Evolutionary conservation across 1,140 invertebrate species (phyloP).

Genomic region (Cydia fagiglandana): DNA sequence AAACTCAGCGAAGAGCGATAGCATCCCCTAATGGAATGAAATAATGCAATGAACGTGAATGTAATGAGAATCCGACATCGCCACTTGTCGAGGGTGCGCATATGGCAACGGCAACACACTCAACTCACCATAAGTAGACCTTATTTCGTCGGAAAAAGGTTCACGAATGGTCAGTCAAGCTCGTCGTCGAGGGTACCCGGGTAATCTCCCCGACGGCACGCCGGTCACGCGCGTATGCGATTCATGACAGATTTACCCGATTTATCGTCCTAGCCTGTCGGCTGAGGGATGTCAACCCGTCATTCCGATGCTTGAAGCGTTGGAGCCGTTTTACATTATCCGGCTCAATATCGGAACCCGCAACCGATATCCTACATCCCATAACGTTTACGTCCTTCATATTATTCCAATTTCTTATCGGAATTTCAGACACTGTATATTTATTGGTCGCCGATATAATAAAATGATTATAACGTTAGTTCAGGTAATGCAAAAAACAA

Average conservation of each 20-base stretch:
- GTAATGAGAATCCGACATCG: slow-evolving; percentile 52
- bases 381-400: not conserved
- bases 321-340: not conserved
- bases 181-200: slow-evolving; percentile 32
- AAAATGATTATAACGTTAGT: no score
- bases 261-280: slow-evolving; percentile 33
- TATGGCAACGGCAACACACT: slow-evolving; percentile 32
- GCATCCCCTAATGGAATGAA: slow-evolving; percentile 41
- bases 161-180: no score
- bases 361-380: not conserved
- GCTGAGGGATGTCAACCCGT: slow-evolving; percentile 5
- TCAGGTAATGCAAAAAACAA: no score
- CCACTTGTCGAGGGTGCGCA: slow-evolving; percentile 43
- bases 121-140: no score
- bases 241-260: slow-evolving; percentile 49
- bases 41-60: slow-evolving; percentile 58
- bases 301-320: slow-evolving; percentile 13
- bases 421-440: no score
- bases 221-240: slow-evolving; percentile 44
- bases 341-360: not conserved
- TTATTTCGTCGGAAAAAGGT: no score
- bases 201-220: slow-evolving; percentile 47
- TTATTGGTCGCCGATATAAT: no score
- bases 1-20: slow-evolving; percentile 20
- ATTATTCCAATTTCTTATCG: not conserved